These are phyloP conservation scores for Cliona cf. orientalis DNA, from an alignment of 37 sponge, comb jelly and placozoan species.

Conservation along the genomic window DNA sequence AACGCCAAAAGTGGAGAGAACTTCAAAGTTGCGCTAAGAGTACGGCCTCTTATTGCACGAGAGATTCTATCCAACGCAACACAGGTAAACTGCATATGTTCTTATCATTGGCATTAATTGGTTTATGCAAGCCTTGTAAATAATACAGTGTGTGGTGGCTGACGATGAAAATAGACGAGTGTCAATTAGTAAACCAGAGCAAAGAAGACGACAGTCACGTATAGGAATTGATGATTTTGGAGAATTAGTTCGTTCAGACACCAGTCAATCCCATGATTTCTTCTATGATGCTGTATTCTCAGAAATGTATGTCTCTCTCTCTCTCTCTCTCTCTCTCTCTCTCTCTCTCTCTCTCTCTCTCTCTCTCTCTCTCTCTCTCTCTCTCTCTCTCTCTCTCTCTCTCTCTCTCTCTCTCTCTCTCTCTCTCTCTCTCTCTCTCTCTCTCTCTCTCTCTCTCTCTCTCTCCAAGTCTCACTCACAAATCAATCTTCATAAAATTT, in stretches of 20 bases:
- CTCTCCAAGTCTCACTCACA: constrained; percentile 6
- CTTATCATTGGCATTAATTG: not conserved
- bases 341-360: not conserved
- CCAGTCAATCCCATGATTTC: constrained; percentile 53
- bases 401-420: constrained; percentile 17
- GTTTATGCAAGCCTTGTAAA: not conserved
- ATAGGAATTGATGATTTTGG: constrained; percentile 72
- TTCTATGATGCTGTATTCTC: constrained; percentile 51
- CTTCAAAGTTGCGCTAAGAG: constrained; percentile 87
- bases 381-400: constrained; percentile 14
- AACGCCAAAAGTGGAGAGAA: constrained; percentile 45
- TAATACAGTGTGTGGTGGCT: constrained; percentile 48
- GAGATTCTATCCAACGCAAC: constrained; percentile 26
- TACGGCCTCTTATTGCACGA: constrained; percentile 71
- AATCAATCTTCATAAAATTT: not conserved
- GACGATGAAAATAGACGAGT: constrained; percentile 28
- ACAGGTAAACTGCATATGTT: not conserved
- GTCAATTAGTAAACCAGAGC: constrained; percentile 28
- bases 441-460: constrained; percentile 3
- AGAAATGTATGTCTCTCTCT: not conserved
- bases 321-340: constrained; percentile 4
- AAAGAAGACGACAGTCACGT: constrained; percentile 8
- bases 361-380: constrained; percentile 30
- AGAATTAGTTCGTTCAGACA: constrained; percentile 45
- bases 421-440: constrained; percentile 5